Conservation (phyloP, 2,113 vertebrate genomes). For the Furnarius figulus region DNA sequence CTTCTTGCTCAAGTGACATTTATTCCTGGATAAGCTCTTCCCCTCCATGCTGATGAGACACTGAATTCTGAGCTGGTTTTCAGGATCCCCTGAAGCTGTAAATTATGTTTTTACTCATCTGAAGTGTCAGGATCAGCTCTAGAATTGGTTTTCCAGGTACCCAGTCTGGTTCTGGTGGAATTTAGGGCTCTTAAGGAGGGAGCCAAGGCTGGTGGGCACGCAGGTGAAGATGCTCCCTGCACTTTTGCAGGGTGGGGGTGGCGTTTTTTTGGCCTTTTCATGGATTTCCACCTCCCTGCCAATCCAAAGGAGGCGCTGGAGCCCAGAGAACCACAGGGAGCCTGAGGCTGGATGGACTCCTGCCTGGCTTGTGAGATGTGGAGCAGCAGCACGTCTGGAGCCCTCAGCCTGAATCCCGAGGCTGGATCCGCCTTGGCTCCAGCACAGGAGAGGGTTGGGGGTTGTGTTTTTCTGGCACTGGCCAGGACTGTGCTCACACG, state of each 20-base stretch:
- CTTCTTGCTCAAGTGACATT: neutral
- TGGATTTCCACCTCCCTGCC: neutral
- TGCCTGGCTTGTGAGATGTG: neutral
- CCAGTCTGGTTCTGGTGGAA: neutral
- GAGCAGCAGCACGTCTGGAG: neutral
- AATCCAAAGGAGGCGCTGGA: neutral
- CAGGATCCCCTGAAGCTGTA: neutral
- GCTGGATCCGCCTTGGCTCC: neutral
- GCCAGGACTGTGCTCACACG: neutral
- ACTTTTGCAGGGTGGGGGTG: neutral
- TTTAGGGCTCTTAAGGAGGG: neutral
- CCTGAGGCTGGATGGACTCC: neutral
- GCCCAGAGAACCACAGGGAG: accelerated
- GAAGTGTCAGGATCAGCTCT: neutral
- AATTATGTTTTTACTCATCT: neutral
- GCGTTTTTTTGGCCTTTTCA: neutral
- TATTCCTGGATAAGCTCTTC: neutral
- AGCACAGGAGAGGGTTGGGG: neutral
- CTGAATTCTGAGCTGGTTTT: neutral
- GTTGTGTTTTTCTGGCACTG: neutral
- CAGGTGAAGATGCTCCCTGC: neutral
- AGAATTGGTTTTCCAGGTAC: neutral
- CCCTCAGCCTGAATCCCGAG: neutral
- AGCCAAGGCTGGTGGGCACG: neutral
- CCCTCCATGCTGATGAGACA: neutral